Evolutionary conservation across 1,140 invertebrate species (phyloP).

Genomic region (Lerema accius): DNA sequence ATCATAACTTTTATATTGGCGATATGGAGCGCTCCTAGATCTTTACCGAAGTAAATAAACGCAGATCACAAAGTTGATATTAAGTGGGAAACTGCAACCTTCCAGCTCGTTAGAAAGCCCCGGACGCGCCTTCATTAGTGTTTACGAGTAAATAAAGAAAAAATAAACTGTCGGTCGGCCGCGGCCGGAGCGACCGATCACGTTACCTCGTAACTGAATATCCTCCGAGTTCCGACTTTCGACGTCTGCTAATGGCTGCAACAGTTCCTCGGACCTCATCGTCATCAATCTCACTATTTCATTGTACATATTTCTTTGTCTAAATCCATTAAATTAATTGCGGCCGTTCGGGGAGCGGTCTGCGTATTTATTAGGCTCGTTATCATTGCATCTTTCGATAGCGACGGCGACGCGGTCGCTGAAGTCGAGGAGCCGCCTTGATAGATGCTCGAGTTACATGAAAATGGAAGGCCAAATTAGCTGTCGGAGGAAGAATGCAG

Average conservation of each 20-base stretch:
- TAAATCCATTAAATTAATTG: constrained; percentile 82
- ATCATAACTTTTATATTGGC: constrained; percentile 1
- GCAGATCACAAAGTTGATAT: constrained; percentile 57
- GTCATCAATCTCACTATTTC: constrained; percentile 75
- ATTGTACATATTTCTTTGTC: constrained; percentile 79
- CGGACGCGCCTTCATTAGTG: constrained; percentile 65
- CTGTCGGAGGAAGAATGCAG: constrained; percentile 71
- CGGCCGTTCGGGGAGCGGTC: constrained; percentile 67
- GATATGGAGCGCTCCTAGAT: neutral
- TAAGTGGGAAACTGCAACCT: constrained; percentile 53
- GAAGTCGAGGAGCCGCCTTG: constrained; percentile 55
- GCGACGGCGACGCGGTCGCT: constrained; percentile 54
- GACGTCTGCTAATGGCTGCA: constrained; percentile 54
- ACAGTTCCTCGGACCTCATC: constrained; percentile 40
- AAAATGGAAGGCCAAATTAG: constrained; percentile 71
- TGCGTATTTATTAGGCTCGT: constrained; percentile 78
- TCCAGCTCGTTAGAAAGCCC: constrained; percentile 59
- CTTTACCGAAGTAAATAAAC: constrained; percentile 43
- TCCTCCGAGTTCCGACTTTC: constrained; percentile 44
- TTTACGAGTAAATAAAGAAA: constrained; percentile 55
- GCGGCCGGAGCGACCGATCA: constrained; percentile 15
- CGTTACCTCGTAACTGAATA: constrained; percentile 38
- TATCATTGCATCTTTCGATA: constrained; percentile 80
- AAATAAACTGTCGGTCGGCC: constrained; percentile 34
- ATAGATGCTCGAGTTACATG: constrained; percentile 72